Evolutionary conservation across 2,888 invertebrate genomes (phyloP), one percentile per base, ranked within the genome.

Genomic region (Euzophera pinguis): DNA sequence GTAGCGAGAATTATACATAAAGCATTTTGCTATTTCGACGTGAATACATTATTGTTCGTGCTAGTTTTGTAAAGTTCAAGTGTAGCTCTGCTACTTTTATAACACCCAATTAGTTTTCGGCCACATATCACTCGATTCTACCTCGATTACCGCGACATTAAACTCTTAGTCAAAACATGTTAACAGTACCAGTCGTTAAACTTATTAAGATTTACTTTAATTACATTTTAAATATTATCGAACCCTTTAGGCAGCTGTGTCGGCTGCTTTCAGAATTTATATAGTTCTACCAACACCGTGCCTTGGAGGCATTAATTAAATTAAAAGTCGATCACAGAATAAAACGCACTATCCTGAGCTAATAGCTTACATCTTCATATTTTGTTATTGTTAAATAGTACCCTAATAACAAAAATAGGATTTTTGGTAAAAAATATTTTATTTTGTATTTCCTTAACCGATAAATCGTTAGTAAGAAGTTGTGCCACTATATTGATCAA

Each of bases 391-490:
- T 71, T 78, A 76, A 78, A 80, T 75, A 78, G 78, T 81, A 74
- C 56, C 75, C 75, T 80, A 78, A 79, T 83, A 86, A 87, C 77
- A 85, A 86, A 86, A 86, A 84, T 84, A 84, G 69, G 72, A 69
- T 84, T 82, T 82, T 82, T 81, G 80, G 81, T 78, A 79, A 84
- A 86, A n/a, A 82, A 81, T 81, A 78, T 80, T 77, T 72, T 69
- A n/a, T 78, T 65, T 77, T 63, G 69, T 69, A 72, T 74, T 64
- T 72, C 72, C 78, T 80, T 81, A 81, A 75, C 71, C 75, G 71
- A 78, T 75, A 78, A 45, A 60, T 70, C 57, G 63, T 67, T 71
- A 56, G 47, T 56, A 50, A 50, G 71, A 69, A 74, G 73, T 81
- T 81, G 81, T 80, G 81, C 79, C 76, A 75, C 64, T 67, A 62